Base-by-base conservation (phyloP, 2,797 vertebrate genomes). In the Synanceia verrucosa region DNA sequence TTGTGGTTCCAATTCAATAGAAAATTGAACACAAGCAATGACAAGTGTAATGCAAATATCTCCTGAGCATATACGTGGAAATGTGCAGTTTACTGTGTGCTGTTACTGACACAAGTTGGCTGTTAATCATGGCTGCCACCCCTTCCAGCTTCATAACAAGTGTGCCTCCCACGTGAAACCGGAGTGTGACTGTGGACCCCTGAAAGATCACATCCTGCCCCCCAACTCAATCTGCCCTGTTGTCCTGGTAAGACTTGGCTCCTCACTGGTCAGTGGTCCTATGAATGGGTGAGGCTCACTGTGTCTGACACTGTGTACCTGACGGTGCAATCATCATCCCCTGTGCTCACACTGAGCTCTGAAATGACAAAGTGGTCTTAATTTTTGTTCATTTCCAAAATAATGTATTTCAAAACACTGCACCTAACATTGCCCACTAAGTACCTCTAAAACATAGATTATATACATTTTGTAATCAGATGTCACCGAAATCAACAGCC, bases 141-240 rank as follows among this genome's bases (percentile, higher is more conserved):
- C 81, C 68, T 69, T 80, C 74, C 86, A 98, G 97, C 93, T 98
- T 74, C 97, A 98, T 93, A 98, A 98, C 92, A 98, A 98, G 91
- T 98, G 97, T 87, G 97, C 96, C 79, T 98, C 97, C 71, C 96
- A 98, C 71, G 92, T 99, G 77, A 98, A 96, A 87, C 97, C 96
- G 2, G 96, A 97, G 90, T 98, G 97, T 92, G 96, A 98, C 90
- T 97, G 96, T 43, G 96, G 97, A 85, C 92, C 94, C 76, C 88
- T 98, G 91, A 97, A 96, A 88, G 96, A 97, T 91, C 96, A 98
- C 93, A 96, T 97, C 92, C 95, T 96, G 83, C 95, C 96, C 60
- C 97, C 97, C 52, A 97, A 93, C 73, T 92, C 96, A 28, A 98
- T 98, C 92, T 98, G 96, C 82, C 96, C 97, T 5, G 88, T 96